These are phyloP conservation scores for Acanthosepion esculentum DNA, from an alignment of 2,888 invertebrate species.

Conservation along the genomic window DNA sequence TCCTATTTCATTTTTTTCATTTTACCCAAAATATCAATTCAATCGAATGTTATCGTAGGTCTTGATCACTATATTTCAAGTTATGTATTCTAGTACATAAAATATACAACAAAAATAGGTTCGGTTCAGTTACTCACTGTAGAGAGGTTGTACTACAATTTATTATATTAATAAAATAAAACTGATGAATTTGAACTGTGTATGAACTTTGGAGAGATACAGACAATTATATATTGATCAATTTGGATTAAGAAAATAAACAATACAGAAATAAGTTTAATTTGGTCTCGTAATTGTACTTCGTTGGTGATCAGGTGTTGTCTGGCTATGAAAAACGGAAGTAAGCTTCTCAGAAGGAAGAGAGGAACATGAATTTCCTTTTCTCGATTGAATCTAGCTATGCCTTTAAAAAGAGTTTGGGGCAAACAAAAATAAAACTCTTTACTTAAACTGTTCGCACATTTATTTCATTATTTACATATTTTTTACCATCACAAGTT, in stretches of 20 bases:
- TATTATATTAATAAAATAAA: background rate
- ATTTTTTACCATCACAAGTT: too few species aligned
- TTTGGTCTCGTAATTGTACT: background rate
- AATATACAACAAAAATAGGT: background rate
- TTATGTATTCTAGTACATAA: background rate
- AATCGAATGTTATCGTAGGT: background rate
- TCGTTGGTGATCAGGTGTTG: background rate
- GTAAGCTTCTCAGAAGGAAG: background rate
- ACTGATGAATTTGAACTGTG: background rate
- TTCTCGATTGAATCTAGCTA: background rate
- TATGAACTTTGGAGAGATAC: background rate
- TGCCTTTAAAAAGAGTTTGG: background rate
- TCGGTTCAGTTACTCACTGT: too few species aligned
- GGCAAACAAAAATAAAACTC: background rate
- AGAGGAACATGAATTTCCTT: background rate
- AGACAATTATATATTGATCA: background rate
- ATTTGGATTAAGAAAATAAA: background rate
- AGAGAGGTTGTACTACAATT: too few species aligned
- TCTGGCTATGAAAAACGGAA: background rate
- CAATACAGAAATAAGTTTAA: background rate
- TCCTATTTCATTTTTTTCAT: background rate
- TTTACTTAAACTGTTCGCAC: too few species aligned
- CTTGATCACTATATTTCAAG: background rate
- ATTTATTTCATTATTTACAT: too few species aligned
- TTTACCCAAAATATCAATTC: background rate